Evolutionary conservation across 2,888 invertebrate species (phyloP), one percentile per base, ranked within the genome.

Genomic region (Netelia fuscicornis): DNA sequence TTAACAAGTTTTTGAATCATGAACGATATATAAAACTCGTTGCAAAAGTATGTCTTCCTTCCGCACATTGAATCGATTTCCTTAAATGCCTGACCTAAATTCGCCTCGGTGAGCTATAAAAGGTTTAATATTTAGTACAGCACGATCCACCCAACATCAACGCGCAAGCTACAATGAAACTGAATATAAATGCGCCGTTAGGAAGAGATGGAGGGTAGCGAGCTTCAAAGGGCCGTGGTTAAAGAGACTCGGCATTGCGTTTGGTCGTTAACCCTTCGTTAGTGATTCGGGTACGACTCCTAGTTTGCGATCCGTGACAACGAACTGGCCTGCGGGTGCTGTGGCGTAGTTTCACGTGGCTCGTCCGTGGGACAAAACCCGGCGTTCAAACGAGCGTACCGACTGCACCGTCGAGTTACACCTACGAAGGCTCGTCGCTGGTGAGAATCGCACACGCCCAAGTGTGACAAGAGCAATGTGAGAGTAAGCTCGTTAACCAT

Each of bases 191-290:
- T 37, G 37, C 37, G 37, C 37, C 37, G 37, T 37, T 37, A 37
- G 37, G 37, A 37, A 37, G 37, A 37, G 6, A 37, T 37, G 1
- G 37, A 37, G 37, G 37, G 37, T 37, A 6, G 37, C 37, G 37
- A 37, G 37, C 37, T 37, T 37, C 5, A 37, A 37, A 37, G 25
- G 17, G 48, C 23, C 17, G 23, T 68, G 11, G 52, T 23, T 20
- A 25, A 68, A 48, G 48, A 52, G 48, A 87, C 83, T 67, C 83
- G 86, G 67, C 78, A 71, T 83, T 72, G 81, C 81, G 71, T 11
- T 62, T 76, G 82, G 84, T 89, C 86, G 89, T 90, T 90, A 89
- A 88, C 86, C 82, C 86, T 84, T 87, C 87, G 87, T 89, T 87
- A 89, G 87, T 84, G 75, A 77, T 76, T 81, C 82, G 83, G 84